Evolutionary conservation across 1,140 invertebrate genomes (phyloP).

Genomic region (Drosophila carrolli): DNA sequence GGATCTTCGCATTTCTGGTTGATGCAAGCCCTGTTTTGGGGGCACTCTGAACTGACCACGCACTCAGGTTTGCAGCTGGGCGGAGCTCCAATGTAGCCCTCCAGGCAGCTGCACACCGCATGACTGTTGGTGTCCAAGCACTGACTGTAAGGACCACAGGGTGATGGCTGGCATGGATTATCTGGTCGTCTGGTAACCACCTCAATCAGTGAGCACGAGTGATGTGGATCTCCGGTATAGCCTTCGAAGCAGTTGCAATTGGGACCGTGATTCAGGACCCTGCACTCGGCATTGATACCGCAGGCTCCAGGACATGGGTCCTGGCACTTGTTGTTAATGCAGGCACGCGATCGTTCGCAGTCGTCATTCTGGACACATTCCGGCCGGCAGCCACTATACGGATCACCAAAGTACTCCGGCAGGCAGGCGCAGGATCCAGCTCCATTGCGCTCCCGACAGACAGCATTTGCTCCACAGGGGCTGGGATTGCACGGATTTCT

Average conservation of each 20-base stretch:
- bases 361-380: slow-evolving; percentile 90
- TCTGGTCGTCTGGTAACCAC: slow-evolving; percentile 80
- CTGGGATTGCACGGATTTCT: slow-evolving; percentile 89
- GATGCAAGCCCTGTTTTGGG: slow-evolving; percentile 92
- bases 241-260: slow-evolving; percentile 91
- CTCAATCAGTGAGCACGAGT: slow-evolving; percentile 67
- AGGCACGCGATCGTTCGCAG: slow-evolving; percentile 88
- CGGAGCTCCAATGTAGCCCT: slow-evolving; percentile 90
- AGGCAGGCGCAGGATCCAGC: slow-evolving; percentile 91
- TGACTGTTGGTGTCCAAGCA: slow-evolving; percentile 87
- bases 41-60: slow-evolving; percentile 92
- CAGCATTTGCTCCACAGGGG: slow-evolving; percentile 92
- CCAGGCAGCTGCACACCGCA: slow-evolving; percentile 92
- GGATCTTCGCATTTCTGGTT: slow-evolving; percentile 93
- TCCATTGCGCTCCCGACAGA: slow-evolving; percentile 90
- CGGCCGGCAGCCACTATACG: slow-evolving; percentile 89
- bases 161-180: slow-evolving; percentile 90
- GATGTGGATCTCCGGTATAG: slow-evolving; percentile 90
- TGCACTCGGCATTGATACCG: slow-evolving; percentile 88
- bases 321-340: slow-evolving; percentile 89
- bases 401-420: slow-evolving; percentile 91
- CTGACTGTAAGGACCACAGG: slow-evolving; percentile 92
- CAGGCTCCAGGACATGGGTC: slow-evolving; percentile 90
- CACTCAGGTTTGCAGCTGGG: slow-evolving; percentile 93
- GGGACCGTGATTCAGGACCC: slow-evolving; percentile 90